Evolutionary conservation across 2,888 invertebrate species (phyloP).

Genomic region (Polymixis lichenea): DNA sequence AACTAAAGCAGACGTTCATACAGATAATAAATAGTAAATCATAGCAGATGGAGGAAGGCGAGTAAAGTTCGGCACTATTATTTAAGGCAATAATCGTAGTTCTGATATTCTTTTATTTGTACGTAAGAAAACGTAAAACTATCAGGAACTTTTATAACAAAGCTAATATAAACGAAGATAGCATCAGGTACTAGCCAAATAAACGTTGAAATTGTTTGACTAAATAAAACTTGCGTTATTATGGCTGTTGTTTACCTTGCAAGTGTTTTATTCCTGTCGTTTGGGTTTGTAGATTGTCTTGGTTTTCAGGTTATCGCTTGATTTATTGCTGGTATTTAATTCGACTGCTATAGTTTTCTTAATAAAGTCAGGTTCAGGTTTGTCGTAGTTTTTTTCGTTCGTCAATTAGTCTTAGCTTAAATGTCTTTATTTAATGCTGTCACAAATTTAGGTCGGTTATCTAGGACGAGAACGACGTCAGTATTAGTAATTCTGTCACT

Average conservation of each 20-base stretch:
- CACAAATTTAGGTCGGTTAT: constrained; percentile 23
- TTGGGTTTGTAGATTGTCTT: background rate
- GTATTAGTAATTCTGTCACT: background rate
- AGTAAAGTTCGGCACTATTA: constrained; percentile 32
- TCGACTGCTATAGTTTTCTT: background rate
- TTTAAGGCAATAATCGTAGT: constrained; percentile 43
- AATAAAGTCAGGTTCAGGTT: background rate
- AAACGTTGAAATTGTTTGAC: constrained; percentile 28
- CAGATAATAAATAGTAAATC: constrained; percentile 43
- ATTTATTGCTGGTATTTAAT: constrained; percentile 10
- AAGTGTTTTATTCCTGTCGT: constrained; percentile 10
- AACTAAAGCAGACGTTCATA: constrained; percentile 54
- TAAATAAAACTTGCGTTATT: constrained; percentile 27
- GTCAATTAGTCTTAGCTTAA: background rate
- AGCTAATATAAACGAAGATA: constrained; percentile 48
- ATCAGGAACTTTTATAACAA: constrained; percentile 53
- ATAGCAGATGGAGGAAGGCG: constrained; percentile 28
- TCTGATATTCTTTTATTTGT: constrained; percentile 41
- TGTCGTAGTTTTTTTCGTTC: background rate
- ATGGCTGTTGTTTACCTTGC: constrained; percentile 22
- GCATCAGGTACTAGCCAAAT: constrained; percentile 52
- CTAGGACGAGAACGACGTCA: background rate
- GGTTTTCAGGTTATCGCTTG: constrained; percentile 2
- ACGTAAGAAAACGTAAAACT: constrained; percentile 40
- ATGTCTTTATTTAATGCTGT: background rate